Evolutionary conservation across 1,140 invertebrate genomes (phyloP), one percentile per base, ranked within the genome.

Genomic region (Vollenhovia emeryi): DNA sequence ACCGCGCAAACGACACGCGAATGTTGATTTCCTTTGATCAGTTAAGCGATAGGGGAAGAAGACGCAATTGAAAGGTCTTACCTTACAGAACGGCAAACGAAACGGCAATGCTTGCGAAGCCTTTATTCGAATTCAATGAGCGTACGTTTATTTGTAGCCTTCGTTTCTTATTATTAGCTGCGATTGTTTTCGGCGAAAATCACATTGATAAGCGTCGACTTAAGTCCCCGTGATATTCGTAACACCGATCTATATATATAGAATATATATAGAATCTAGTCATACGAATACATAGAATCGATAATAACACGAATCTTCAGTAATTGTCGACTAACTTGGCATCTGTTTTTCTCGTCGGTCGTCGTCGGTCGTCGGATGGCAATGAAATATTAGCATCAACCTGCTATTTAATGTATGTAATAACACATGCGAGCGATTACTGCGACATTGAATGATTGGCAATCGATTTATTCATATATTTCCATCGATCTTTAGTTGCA

Each of bases 201-300:
- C 75, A 36, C 43, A 13, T 30, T 0, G 30, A 59, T 45, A 36
- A 11, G 13, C 24, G 24, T 50, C n/a, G 45, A 50, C 13, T 74
- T 24, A 45, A 64, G 45, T 80, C 11, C 0, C 5, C 40, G 18
- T 27, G 62, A 24, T 55, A 68, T n/a, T 30, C 9, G 45, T 27
- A 36, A 80, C 24, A n/a, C 48, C 24, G 36, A 82, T 73, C 27
- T 73, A n/a, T n/a, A n/a, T n/a, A n/a, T n/a, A n/a, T n/a, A n/a
- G n/a, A n/a, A n/a, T n/a, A n/a, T n/a, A n/a, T n/a, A n/a, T n/a
- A 52, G 4, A 82, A 82, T 57, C 66, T 73, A 82, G 66, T 82
- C 24, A 71, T 45, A 13, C 50, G n/a, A 71, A 43, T 80, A 2
- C 69, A 5, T 21, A 80, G 18, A 45, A 82, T 73, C n/a, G 43